Evolutionary conservation across 2,888 invertebrate species (phyloP).

Genomic region (Tyria jacobaeae): DNA sequence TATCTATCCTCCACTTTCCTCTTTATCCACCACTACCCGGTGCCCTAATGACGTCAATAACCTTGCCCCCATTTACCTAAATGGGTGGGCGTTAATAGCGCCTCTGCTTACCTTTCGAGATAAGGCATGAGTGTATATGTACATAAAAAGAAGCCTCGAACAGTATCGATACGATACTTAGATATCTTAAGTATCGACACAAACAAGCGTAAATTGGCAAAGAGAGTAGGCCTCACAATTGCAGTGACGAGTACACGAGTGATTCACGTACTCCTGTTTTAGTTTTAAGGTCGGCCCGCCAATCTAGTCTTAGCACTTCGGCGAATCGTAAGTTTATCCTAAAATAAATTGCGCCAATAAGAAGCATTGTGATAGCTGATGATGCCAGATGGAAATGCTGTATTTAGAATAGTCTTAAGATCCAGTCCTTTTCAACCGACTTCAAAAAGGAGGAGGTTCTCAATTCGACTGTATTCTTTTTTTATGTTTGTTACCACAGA

Average conservation of each 20-base stretch:
- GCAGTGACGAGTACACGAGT: conserved; percentile 31
- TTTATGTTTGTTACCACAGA: too few relatives aligned
- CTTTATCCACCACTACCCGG: too few relatives aligned
- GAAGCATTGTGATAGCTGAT: conserved; percentile 44
- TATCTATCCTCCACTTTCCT: too few relatives aligned
- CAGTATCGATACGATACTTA: not conserved
- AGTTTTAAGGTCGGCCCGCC: conserved; percentile 48
- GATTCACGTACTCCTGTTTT: conserved; percentile 47
- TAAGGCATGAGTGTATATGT: too few relatives aligned
- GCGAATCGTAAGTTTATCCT: conserved; percentile 40
- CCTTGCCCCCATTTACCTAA: too few relatives aligned
- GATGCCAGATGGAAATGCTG: conserved; percentile 41
- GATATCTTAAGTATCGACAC: conserved; percentile 16
- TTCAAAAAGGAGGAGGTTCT: too few relatives aligned
- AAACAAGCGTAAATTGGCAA: conserved; percentile 43
- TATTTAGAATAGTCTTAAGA: conserved; percentile 40
- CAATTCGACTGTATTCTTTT: too few relatives aligned
- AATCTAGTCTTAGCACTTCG: conserved; percentile 50
- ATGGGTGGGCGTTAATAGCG: too few relatives aligned
- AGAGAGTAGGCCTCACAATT: conserved; percentile 32
- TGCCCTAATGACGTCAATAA: too few relatives aligned
- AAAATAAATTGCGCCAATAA: conserved; percentile 50
- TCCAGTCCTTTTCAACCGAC: too few relatives aligned
- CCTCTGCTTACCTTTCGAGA: too few relatives aligned
- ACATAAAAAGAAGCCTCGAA: not conserved